Evolutionary conservation across 2,888 invertebrate species (phyloP), one percentile per base, ranked within the genome.

Genomic region (Mythimna albipuncta): DNA sequence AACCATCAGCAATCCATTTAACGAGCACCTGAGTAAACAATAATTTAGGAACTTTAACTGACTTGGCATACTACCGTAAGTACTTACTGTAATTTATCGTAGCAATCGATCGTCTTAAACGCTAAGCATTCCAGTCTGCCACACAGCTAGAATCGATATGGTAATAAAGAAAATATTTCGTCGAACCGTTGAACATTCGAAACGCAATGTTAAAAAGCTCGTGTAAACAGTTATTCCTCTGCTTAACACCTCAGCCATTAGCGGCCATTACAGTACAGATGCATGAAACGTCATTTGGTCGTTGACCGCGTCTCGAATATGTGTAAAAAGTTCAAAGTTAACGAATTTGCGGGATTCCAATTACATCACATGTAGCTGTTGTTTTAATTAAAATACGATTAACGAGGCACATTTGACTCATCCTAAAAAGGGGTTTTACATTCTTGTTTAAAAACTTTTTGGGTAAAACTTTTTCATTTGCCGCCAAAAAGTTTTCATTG

Each of bases 171-270:
- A 75, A 61, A 75, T 68, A 72, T 69, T 81, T 71, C 82, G 55
- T 64, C 62, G 72, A 84, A 85, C 69, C 81, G 62, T 69, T 67
- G 77, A 79, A 84, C 64, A 66, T 64, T 79, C 72, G 70, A 72
- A 71, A 77, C 64, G 26, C 55, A 71, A 65, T 71, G 79, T 82
- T 82, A 75, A 72, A 84, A 85, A 69, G 63, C 50, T 77, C 65
- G 57, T 58, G 71, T 72, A 83, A 78, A 88, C 83, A 84, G 76
- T 88, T 85, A 81, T 41, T 74, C 77, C 81, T 63, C 64, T 82
- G 69, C 67, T 85, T 88, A 82, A 74, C 87, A 87, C 84, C 78
- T 85, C 70, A 6, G 59, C 69, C 67, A 77, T 84, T 82, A 83
- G 68, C 71, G 44, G 67, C 79, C 32, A 32, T 32, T 79, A 82